Evolutionary conservation across 2,113 vertebrate species (phyloP).

Genomic region (Pangasianodon hypophthalmus): DNA sequence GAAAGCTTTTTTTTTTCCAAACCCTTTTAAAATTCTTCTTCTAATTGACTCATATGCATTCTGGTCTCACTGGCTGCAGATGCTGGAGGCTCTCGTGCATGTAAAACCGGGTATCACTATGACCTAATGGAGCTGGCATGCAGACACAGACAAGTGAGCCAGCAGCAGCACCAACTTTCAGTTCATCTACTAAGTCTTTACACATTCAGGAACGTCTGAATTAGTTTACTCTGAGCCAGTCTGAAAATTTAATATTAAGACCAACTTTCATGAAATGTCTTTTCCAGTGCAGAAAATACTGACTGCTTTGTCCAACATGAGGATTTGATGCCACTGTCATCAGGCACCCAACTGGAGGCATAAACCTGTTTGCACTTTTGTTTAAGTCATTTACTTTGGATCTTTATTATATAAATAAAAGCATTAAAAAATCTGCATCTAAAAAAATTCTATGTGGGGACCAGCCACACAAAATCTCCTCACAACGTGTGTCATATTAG

Average conservation of each 20-base stretch:
- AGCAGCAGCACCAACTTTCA: slow-evolving; percentile 4
- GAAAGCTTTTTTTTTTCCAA: background rate
- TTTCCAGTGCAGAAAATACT: background rate
- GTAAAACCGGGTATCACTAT: slow-evolving; percentile 10
- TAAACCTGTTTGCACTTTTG: background rate
- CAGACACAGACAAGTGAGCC: background rate
- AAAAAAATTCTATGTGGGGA: background rate
- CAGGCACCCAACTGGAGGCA: background rate
- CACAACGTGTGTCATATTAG: background rate
- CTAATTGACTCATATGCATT: background rate
- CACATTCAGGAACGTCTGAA: slow-evolving; percentile 14
- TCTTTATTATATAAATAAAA: background rate
- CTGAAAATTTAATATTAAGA: background rate
- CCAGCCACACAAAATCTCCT: background rate
- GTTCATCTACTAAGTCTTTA: background rate
- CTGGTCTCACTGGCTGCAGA: background rate
- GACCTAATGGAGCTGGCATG: slow-evolving; percentile 22
- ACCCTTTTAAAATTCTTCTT: background rate
- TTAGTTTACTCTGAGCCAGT: background rate
- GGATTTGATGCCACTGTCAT: background rate
- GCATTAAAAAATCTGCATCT: background rate
- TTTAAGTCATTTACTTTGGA: background rate
- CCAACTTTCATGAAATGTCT: background rate
- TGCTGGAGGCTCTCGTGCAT: background rate
- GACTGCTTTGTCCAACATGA: background rate